phyloP scores from a whole-genome alignment of 2,797 vertebrate genomes.

The Pogonophryne albipinna region DNA sequence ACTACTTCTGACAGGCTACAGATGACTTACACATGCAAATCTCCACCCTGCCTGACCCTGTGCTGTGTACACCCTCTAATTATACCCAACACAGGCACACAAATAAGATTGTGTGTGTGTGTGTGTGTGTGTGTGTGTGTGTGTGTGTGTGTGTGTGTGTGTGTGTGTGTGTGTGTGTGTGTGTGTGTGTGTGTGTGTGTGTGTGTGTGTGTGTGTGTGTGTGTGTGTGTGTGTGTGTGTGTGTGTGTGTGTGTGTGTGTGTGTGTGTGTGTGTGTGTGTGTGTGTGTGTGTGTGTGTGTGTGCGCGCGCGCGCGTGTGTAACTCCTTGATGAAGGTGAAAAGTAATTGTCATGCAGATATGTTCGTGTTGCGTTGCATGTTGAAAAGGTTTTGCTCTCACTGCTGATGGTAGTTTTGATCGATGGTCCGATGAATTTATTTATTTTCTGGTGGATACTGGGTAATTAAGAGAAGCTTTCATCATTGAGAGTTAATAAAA shows the following conservation, averaged over 20 bases:
- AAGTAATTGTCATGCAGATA: conserved; percentile 99
- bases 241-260: conserved; percentile 89
- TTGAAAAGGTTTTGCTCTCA: conserved; percentile 85
- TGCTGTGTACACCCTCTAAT: conserved; percentile 96
- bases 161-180: conserved; percentile 89
- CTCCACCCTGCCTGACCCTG: conserved; percentile 93
- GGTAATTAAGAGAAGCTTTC: conserved; percentile 69
- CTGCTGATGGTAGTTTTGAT: conserved; percentile 90
- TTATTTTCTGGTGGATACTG: conserved; percentile 69
- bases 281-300: conserved; percentile 89
- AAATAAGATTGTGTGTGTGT: conserved; percentile 94
- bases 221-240: conserved; percentile 88
- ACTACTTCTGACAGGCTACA: conserved; percentile 96
- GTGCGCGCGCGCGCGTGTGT: no score
- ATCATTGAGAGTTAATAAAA: conserved; percentile 63
- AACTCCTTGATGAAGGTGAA: conserved; percentile 96
- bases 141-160: conserved; percentile 86
- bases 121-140: conserved; percentile 77
- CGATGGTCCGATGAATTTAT: conserved; percentile 73
- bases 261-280: conserved; percentile 89
- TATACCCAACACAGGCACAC: conserved; percentile 96
- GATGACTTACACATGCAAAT: conserved; percentile 99
- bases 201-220: conserved; percentile 89
- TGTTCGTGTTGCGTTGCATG: conserved; percentile 81
- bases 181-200: conserved; percentile 86